Conservation (phyloP, 2,113 vertebrate species). For the Lepus timidus region DNA sequence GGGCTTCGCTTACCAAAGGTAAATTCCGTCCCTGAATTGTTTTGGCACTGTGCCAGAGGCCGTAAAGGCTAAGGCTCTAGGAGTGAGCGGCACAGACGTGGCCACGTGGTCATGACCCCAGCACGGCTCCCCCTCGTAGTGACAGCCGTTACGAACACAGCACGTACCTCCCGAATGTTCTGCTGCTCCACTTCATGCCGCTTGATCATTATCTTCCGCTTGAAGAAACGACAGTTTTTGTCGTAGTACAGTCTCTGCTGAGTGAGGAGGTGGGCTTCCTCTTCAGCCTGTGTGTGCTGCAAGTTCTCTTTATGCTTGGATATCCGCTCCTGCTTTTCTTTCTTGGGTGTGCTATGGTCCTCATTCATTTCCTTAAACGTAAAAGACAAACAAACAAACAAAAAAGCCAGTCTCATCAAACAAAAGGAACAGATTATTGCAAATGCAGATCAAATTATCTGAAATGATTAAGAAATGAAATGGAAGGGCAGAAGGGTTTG, state of each 20-base stretch:
- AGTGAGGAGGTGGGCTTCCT: slow-evolving; percentile 97
- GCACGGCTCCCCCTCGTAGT: neutral
- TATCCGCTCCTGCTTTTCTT: slow-evolving; percentile 98
- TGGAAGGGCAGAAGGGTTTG: neutral
- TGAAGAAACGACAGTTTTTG: slow-evolving; percentile 96
- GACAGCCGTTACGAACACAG: neutral
- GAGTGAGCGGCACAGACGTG: neutral
- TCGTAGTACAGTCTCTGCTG: slow-evolving; percentile 98
- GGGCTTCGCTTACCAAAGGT: neutral
- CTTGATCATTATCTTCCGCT: slow-evolving; percentile 96
- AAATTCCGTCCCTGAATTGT: neutral
- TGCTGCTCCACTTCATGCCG: slow-evolving; percentile 97
- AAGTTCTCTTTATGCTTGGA: slow-evolving; percentile 99
- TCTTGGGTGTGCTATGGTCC: slow-evolving; percentile 99
- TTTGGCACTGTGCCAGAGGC: neutral
- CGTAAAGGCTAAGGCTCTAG: neutral
- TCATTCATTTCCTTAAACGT: slow-evolving; percentile 96
- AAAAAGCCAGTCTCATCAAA: neutral
- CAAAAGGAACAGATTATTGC: neutral
- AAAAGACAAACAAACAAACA: neutral
- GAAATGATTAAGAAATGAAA: neutral
- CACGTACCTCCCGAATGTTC: slow-evolving; percentile 96
- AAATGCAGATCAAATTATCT: neutral
- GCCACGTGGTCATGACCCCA: neutral
- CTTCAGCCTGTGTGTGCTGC: slow-evolving; percentile 99